Percentiles rank a stretch among this genome's conserved stretches.
These are phyloP conservation scores for Sisyra terminalis DNA, from an alignment of 2,888 invertebrate genomes.

Conservation along the genomic window DNA sequence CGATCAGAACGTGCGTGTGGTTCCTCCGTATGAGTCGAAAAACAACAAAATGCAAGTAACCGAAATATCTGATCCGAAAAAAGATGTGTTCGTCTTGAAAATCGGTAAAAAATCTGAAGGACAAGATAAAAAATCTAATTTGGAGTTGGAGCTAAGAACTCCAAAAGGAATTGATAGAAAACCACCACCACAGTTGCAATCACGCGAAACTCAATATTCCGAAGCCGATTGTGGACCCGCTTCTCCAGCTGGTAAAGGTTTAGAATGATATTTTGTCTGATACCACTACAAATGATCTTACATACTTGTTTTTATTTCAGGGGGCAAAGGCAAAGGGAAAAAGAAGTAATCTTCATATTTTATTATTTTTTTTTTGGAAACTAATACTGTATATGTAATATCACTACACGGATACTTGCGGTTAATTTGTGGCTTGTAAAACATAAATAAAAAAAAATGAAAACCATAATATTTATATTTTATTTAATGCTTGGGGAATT, in stretches of 20 bases:
- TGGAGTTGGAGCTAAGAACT: conserved; percentile 57
- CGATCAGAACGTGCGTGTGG: neutral
- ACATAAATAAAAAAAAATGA: too few species aligned
- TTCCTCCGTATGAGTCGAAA: neutral
- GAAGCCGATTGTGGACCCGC: conserved; percentile 26
- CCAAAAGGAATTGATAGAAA: conserved; percentile 45
- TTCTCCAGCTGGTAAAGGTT: conserved; percentile 11
- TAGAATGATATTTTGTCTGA: neutral
- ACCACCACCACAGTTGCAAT: conserved; percentile 40
- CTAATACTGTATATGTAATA: too few species aligned
- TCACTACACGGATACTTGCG: too few species aligned
- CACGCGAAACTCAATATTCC: conserved; percentile 48
- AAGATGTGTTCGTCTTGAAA: conserved; percentile 52
- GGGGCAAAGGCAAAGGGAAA: conserved; percentile 14
- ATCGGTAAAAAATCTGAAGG: conserved; percentile 61
- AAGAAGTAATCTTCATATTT: neutral
- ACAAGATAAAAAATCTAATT: conserved; percentile 47
- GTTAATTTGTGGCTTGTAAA: too few species aligned
- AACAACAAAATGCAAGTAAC: conserved; percentile 29
- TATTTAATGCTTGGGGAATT: too few species aligned
- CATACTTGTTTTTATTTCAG: conserved; percentile 2
- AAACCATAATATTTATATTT: too few species aligned
- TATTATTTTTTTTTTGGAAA: too few species aligned
- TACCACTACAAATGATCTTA: conserved; percentile 8
- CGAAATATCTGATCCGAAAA: conserved; percentile 45